A percentile compares a stretch with the other conserved stretches of the same genome.
phyloP scores from a whole-genome alignment of 2,888 invertebrate species.

The Heliconius charithonia region DNA sequence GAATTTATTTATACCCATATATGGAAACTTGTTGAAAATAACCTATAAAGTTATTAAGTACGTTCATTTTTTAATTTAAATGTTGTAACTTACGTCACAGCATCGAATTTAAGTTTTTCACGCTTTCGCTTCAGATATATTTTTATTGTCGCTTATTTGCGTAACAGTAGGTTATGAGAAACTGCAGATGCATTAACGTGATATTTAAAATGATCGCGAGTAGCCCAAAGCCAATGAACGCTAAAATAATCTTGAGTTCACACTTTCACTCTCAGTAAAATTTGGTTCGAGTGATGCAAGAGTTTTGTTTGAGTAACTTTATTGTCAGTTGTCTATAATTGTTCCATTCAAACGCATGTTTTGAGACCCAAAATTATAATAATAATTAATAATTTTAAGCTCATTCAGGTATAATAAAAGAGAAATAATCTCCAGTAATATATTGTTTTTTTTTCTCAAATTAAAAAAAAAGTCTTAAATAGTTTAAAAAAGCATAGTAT shows the following conservation, averaged over 20 bases:
- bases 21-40: slow-evolving; percentile 19
- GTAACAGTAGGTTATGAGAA: slow-evolving; percentile 7
- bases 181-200: slow-evolving; percentile 26
- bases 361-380: background rate
- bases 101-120: background rate
- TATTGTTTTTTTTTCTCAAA: background rate
- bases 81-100: slow-evolving; percentile 2
- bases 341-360: background rate
- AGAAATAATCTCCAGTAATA: background rate
- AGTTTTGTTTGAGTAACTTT: slow-evolving; percentile 59
- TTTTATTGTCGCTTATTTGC: slow-evolving; percentile 19
- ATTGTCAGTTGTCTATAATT: slow-evolving; percentile 52
- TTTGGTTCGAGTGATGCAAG: slow-evolving; percentile 68
- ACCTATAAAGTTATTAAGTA: slow-evolving; percentile 13
- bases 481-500: background rate
- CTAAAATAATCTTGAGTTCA: slow-evolving; percentile 56
- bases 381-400: background rate
- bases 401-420: too few species aligned
- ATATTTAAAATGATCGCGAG: slow-evolving; percentile 42
- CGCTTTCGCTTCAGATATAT: slow-evolving; percentile 20
- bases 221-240: slow-evolving; percentile 45
- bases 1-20: slow-evolving; percentile 63
- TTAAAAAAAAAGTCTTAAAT: background rate
- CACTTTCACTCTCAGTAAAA: slow-evolving; percentile 74
- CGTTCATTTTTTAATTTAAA: background rate